phyloP scores from a whole-genome alignment of 2,113 vertebrate genomes.

The Paratilapia polleni region DNA sequence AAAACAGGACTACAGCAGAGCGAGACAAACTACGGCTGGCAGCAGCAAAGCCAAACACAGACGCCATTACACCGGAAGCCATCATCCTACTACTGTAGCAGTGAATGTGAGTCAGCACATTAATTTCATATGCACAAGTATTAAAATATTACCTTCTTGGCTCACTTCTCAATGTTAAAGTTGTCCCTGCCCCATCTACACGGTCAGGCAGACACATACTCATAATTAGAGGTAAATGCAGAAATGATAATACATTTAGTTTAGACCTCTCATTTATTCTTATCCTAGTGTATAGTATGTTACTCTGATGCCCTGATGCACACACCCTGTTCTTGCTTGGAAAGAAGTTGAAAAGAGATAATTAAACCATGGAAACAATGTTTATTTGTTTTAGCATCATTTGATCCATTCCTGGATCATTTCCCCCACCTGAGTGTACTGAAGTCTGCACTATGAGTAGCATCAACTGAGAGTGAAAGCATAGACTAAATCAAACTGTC shows the following conservation, averaged over 20 bases:
- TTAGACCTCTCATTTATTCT: not conserved
- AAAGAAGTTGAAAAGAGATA: conserved; percentile 36
- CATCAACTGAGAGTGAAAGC: conserved; percentile 46
- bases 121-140: not conserved
- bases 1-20: no score
- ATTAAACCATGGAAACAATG: conserved; percentile 52
- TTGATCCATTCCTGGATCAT: conserved; percentile 34
- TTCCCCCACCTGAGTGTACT: conserved; percentile 52
- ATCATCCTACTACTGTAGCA: no score
- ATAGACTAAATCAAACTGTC: conserved; percentile 36
- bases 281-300: not conserved
- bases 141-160: conserved; percentile 5
- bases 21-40: no score
- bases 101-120: no score
- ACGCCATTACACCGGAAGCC: no score
- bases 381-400: conserved; percentile 49
- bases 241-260: conserved; percentile 19
- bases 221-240: conserved; percentile 23
- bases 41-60: no score
- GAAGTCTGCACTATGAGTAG: conserved; percentile 43
- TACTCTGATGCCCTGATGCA: conserved; percentile 19
- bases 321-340: conserved; percentile 26
- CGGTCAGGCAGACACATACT: not conserved
- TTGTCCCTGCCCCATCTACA: not conserved
- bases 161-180: conserved; percentile 38